A percentile compares a stretch with the other conserved stretches of the same genome.
These are phyloP conservation scores for Drosophila orena DNA, from an alignment of 1,140 invertebrate species.

Conservation along the genomic window DNA sequence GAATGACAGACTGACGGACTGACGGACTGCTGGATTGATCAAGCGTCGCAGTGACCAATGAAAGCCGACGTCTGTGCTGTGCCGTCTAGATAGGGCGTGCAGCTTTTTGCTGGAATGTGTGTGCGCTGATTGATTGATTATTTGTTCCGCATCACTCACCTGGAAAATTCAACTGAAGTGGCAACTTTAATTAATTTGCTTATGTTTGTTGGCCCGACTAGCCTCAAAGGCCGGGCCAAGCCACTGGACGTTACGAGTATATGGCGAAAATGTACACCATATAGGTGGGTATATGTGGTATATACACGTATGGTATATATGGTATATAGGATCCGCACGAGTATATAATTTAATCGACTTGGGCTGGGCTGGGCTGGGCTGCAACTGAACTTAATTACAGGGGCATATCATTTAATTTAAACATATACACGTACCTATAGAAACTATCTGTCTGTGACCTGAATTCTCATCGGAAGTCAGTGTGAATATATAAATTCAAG, in stretches of 20 bases:
- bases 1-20: background rate
- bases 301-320: background rate
- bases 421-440: slow-evolving; percentile 1
- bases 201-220: slow-evolving; percentile 54
- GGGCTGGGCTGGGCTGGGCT: slow-evolving; percentile 9
- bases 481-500: slow-evolving; percentile 12
- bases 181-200: slow-evolving; percentile 85
- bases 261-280: background rate
- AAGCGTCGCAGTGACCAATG: slow-evolving; percentile 55
- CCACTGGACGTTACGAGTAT: slow-evolving; percentile 21
- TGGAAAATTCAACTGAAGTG: slow-evolving; percentile 85
- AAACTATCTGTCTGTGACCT: slow-evolving; percentile 38
- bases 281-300: background rate
- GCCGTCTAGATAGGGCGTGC: slow-evolving; percentile 73
- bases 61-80: slow-evolving; percentile 66
- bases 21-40: slow-evolving; percentile 45
- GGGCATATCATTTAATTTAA: slow-evolving; percentile 51
- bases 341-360: slow-evolving; percentile 51
- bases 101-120: slow-evolving; percentile 54
- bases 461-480: slow-evolving; percentile 32
- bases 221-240: slow-evolving; percentile 34
- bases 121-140: slow-evolving; percentile 84
- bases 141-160: slow-evolving; percentile 84
- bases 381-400: slow-evolving; percentile 39
- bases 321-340: slow-evolving; percentile 22